Evolutionary conservation across 2,113 vertebrate genomes (phyloP), one percentile per base, ranked within the genome.

Genomic region (Macquaria ambigua): DNA sequence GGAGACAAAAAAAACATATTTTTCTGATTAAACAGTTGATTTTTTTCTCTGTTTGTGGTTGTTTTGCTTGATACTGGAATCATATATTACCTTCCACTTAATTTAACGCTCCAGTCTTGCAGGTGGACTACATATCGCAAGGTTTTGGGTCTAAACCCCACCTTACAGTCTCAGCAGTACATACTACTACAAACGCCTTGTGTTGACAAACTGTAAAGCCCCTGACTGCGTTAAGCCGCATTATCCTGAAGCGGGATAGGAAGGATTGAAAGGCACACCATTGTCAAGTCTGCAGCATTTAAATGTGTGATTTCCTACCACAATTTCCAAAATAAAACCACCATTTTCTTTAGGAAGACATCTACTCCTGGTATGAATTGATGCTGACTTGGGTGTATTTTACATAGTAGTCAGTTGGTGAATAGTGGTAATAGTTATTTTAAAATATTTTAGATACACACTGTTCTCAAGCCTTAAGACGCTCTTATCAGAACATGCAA

Each of bases 181-280:
- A 43, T 14, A 25, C 53, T 62, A 28, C 34, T 43, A 53, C 74
- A 62, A 28, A 75, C 37, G 23, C 68, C 72, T 23, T 41, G 56
- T 85, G 83, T 91, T 91, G 83, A 83, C 75, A 80, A 87, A 82
- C 53, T 68, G 88, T 16, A 93, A 94, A 92, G 85, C 87, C 78
- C 83, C 78, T 71, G 74, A 59, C 79, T 61, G 88, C 48, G n/a
- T 82, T 94, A 94, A 95, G 88, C 94, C 93, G 93, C 92, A 94
- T 96, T 94, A 96, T 92, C 93, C 89, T 87, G 87, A 83, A 90
- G 79, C 79, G 63, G 88, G 89, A 94, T 50, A 84, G 92, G 79
- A 89, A 83, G 90, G 92, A 84, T 87, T 87, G 89, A 77, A 56
- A 89, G 55, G 72, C 74, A 80, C 81, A 82, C 74, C 23, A 78